Evolutionary conservation across 2,797 vertebrate genomes (phyloP).

Genomic region (Phrynocephalus vlangalii): DNA sequence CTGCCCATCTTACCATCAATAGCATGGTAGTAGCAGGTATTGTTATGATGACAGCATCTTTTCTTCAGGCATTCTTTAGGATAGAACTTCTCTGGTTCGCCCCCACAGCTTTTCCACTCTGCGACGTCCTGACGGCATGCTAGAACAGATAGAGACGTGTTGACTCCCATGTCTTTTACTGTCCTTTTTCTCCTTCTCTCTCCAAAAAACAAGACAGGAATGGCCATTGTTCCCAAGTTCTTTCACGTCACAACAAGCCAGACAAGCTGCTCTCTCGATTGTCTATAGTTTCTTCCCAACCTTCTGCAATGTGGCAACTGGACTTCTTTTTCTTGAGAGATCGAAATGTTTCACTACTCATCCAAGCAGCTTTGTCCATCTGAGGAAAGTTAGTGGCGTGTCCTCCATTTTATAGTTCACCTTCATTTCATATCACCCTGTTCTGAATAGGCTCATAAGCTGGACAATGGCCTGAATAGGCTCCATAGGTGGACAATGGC

Average conservation of each 20-base stretch:
- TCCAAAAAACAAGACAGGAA: neutral
- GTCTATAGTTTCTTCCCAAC: neutral
- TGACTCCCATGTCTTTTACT: neutral
- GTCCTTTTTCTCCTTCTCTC: neutral
- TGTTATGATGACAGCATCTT: conserved; percentile 64
- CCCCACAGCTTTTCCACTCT: neutral
- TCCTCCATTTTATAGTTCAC: too few relatives aligned
- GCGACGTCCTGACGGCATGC: neutral
- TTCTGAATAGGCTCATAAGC: too few relatives aligned
- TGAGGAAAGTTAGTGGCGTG: too few relatives aligned
- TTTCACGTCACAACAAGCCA: too few relatives aligned
- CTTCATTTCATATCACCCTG: too few relatives aligned
- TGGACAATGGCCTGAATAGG: too few relatives aligned
- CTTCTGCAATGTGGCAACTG: neutral
- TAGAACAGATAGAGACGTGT: conserved; percentile 1
- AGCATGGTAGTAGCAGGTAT: conserved; percentile 64
- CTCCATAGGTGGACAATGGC: too few relatives aligned
- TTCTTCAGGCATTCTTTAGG: conserved; percentile 64
- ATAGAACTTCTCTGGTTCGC: conserved; percentile 39
- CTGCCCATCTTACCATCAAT: conserved; percentile 52
- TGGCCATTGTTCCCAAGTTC: neutral
- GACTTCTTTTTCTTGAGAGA: too few relatives aligned
- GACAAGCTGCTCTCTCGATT: neutral
- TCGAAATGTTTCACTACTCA: too few relatives aligned
- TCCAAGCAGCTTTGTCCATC: too few relatives aligned